Percentiles rank a stretch among this genome's conserved stretches.
These are phyloP conservation scores for Nibea coibor DNA, from an alignment of 2,113 vertebrate species.

Conservation along the genomic window DNA sequence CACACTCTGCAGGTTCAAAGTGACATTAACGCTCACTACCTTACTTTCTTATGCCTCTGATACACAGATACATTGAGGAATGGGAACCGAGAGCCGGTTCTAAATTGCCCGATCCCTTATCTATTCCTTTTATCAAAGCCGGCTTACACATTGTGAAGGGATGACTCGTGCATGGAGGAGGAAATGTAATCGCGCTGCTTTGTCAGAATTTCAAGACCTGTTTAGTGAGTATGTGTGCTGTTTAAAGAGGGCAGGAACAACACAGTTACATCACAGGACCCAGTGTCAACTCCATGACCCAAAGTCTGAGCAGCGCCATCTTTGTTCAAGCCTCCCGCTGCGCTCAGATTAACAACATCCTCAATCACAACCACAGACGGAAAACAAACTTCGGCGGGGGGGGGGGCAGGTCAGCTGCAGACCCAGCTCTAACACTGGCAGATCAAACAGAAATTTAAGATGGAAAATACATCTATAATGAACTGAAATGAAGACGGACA, in stretches of 20 bases:
- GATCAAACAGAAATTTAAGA: constrained; percentile 17
- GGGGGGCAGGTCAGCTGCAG: background rate
- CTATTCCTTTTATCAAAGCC: too few species aligned
- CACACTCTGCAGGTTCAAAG: constrained; percentile 1
- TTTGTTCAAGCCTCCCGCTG: background rate
- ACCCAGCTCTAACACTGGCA: constrained; percentile 7
- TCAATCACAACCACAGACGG: constrained; percentile 15
- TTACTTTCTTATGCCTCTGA: too few species aligned
- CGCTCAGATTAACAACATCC: constrained; percentile 37
- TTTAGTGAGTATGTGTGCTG: background rate
- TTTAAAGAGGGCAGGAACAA: background rate
- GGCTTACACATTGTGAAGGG: too few species aligned
- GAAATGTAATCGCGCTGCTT: background rate
- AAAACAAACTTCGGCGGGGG: constrained; percentile 1
- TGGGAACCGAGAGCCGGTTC: too few species aligned
- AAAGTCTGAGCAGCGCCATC: constrained; percentile 13
- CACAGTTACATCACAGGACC: background rate
- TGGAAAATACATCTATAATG: constrained; percentile 26
- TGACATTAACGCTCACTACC: background rate
- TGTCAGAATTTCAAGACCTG: background rate
- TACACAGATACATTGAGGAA: too few species aligned
- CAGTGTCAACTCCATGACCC: constrained; percentile 3
- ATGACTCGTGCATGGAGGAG: too few species aligned
- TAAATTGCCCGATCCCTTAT: too few species aligned
- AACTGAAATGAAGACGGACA: background rate